Conservation (phyloP, 2,888 invertebrate species). For the Hydriomena furcata region DNA sequence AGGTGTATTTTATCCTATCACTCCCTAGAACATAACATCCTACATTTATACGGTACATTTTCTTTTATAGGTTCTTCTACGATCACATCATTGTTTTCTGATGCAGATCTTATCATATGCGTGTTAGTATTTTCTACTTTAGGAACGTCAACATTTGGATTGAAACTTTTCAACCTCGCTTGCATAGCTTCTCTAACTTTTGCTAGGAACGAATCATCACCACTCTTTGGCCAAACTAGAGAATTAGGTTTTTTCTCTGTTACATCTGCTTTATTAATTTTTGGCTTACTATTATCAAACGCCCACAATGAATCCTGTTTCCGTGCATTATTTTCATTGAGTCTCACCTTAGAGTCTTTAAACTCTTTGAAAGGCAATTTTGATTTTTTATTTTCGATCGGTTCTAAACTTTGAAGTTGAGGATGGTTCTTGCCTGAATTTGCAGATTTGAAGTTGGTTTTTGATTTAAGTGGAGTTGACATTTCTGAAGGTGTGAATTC, state of each 20-base stretch:
- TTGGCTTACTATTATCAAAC: conserved; percentile 5
- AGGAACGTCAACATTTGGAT: conserved; percentile 3
- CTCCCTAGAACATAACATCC: conserved; percentile 64
- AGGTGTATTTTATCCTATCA: too few species aligned
- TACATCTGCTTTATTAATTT: conserved; percentile 1
- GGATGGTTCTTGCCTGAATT: conserved; percentile 10
- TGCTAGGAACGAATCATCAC: conserved; percentile 45
- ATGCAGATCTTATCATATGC: conserved; percentile 49
- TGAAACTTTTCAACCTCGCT: conserved; percentile 39
- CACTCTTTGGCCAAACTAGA: conserved; percentile 38
- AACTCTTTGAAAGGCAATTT: conserved; percentile 5
- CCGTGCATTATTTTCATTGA: conserved; percentile 7
- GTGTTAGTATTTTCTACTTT: conserved; percentile 21
- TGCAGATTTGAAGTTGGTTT: conserved; percentile 25
- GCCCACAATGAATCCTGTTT: not conserved
- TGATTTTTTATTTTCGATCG: conserved; percentile 8
- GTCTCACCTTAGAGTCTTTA: conserved; percentile 3
- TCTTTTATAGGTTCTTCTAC: conserved; percentile 49
- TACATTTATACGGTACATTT: conserved; percentile 67
- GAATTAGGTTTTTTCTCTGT: conserved; percentile 6
- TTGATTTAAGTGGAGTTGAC: conserved; percentile 10
- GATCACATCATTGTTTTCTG: conserved; percentile 42
- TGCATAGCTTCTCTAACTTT: conserved; percentile 51
- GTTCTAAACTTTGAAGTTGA: conserved; percentile 5
- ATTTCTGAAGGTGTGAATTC: conserved; percentile 24